Conservation (phyloP, 2,888 invertebrate genomes). For the Drosophila aldrichi region DNA sequence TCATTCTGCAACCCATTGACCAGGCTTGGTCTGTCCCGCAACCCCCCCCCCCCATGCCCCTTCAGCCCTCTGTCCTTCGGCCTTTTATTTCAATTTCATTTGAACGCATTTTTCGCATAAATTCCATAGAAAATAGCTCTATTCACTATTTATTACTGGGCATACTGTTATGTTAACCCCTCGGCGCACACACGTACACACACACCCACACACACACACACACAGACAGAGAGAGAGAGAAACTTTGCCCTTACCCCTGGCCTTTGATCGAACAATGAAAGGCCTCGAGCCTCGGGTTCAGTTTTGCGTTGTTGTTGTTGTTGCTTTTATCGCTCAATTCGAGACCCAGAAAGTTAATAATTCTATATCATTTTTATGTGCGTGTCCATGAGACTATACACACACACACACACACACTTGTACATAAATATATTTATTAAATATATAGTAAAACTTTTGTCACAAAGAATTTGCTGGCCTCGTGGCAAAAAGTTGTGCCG, state of each 20-base stretch:
- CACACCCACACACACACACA: neutral
- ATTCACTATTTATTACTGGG: constrained; percentile 70
- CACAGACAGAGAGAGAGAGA: neutral
- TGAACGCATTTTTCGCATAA: constrained; percentile 61
- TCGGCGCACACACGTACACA: neutral
- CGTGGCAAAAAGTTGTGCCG: constrained; percentile 31
- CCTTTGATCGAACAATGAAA: constrained; percentile 17
- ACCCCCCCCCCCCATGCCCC: neutral
- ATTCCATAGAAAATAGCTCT: constrained; percentile 67
- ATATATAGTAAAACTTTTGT: constrained; percentile 33
- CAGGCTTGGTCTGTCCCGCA: neutral
- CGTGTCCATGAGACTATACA: constrained; percentile 5
- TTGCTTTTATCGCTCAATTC: constrained; percentile 41
- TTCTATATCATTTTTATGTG: constrained; percentile 68
- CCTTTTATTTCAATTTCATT: constrained; percentile 45
- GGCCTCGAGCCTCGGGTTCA: constrained; percentile 14
- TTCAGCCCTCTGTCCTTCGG: constrained; percentile 4
- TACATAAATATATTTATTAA: neutral
- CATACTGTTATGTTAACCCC: constrained; percentile 24
- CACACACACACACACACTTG: neutral
- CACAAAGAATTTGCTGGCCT: constrained; percentile 42
- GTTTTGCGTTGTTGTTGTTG: constrained; percentile 33
- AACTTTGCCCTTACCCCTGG: neutral
- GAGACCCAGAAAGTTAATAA: constrained; percentile 66
- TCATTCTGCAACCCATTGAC: neutral